Base-by-base conservation (phyloP, 2,797 vertebrate genomes). In the Nasua narica region DNA sequence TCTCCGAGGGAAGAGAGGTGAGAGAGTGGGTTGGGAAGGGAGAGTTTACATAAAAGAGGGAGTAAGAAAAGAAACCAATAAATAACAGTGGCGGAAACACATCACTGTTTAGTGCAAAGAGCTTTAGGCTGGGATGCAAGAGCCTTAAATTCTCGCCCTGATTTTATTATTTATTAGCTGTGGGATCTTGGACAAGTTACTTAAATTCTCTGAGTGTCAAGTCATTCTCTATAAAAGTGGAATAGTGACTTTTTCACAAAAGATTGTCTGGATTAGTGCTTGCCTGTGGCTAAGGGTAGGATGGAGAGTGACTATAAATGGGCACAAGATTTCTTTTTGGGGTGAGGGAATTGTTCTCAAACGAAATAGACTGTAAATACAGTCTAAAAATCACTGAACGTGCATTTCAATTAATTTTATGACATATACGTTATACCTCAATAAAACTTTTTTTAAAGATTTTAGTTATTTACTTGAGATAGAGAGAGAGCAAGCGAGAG, bases 311-410 rank as follows among this genome's bases (percentile, higher is more conserved):
- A 83, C 18, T 87, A 27, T 65, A 86, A 95, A 93, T 8, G 48
- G 43, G 32, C 46, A 81, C 19, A 67, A 74, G 21, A 60, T 65
- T 69, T 81, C 40, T 43, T 54, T 82, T 11, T 29, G 52, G 35
- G 14, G n/a, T 70, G 48, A 86, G 2, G 62, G 85, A 72, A 77
- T 86, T 50, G 56, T 79, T 96, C 56, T 92, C 65, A 92, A 95
- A 91, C 48, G 90, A 93, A 91, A 58, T n/a, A n/a, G n/a, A n/a
- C 81, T 77, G 72, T 83, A 95, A 95, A 90, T 78, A 78, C 2
- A 52, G 43, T 46, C 25, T 72, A 83, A 96, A 85, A 91, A 29
- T 62, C 29, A 81, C 1, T 21, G 56, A 94, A 69, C 29, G 27
- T 19, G 56, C 14, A 69, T 9, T 93, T 95, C 65, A 58, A 58